Evolutionary conservation across 2,888 invertebrate genomes (phyloP).

Genomic region (Melanchra persicariae): DNA sequence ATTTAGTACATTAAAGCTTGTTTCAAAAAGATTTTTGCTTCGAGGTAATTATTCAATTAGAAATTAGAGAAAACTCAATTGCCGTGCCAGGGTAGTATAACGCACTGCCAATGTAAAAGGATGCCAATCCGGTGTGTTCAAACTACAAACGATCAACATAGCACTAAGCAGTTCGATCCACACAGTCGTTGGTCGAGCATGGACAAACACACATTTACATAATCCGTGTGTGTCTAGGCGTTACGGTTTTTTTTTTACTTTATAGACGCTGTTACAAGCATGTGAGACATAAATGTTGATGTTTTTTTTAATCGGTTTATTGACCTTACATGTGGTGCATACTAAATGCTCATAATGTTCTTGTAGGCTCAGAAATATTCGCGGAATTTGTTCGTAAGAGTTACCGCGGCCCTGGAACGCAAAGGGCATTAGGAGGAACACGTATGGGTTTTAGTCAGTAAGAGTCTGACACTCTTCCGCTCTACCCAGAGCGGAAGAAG

Average conservation of each 20-base stretch:
- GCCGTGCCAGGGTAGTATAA: not conserved
- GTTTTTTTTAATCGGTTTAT: constrained; percentile 5
- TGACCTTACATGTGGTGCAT: constrained; percentile 10
- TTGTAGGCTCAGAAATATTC: not conserved
- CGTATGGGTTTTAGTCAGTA: no score
- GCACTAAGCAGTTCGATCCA: constrained; percentile 15
- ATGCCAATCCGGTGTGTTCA: constrained; percentile 40
- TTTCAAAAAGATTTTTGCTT: no score
- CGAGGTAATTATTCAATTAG: no score
- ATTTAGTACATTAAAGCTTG: no score
- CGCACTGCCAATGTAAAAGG: constrained; percentile 21
- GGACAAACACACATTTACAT: constrained; percentile 41
- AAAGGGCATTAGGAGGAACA: no score
- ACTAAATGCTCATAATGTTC: not conserved
- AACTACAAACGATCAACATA: constrained; percentile 13
- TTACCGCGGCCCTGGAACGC: no score
- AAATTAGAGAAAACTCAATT: not conserved
- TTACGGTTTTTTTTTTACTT: constrained; percentile 30
- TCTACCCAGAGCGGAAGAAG: no score
- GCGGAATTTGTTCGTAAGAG: no score
- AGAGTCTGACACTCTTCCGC: no score
- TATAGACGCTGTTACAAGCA: not conserved
- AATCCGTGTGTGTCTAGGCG: constrained; percentile 54
- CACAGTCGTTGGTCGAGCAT: constrained; percentile 36
- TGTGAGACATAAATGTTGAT: constrained; percentile 32